These are phyloP conservation scores for Rhinogobius similis DNA, from an alignment of 2,113 vertebrate species.

Conservation along the genomic window DNA sequence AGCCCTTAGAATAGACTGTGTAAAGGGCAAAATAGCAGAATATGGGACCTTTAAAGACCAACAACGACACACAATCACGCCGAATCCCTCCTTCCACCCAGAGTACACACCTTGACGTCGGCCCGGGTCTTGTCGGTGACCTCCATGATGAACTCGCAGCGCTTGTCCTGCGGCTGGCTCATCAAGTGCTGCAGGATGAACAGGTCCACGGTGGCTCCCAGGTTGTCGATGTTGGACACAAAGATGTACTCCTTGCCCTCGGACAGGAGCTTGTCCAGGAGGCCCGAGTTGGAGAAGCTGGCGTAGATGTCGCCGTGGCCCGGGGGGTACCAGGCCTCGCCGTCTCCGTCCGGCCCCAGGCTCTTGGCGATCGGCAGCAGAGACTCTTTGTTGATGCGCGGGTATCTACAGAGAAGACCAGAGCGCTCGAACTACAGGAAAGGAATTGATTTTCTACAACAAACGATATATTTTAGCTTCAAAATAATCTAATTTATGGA, in stretches of 20 bases:
- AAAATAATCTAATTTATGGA: no score
- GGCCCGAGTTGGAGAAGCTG: conserved; percentile 92
- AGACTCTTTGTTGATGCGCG: conserved; percentile 95
- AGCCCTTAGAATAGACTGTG: no score
- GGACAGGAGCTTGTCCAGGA: conserved; percentile 86
- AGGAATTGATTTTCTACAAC: no score
- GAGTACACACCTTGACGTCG: conserved; percentile 90
- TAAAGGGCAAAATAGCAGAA: no score
- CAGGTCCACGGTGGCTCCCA: conserved; percentile 97
- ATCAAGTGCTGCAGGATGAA: conserved; percentile 94
- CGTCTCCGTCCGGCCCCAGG: conserved; percentile 83
- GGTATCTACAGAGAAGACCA: conserved; percentile 79
- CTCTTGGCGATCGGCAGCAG: conserved; percentile 89
- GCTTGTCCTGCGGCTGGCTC: conserved; percentile 87
- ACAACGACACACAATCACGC: no score
- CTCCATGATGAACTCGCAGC: conserved; percentile 98
- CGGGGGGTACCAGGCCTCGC: conserved; percentile 94
- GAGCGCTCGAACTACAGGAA: no score
- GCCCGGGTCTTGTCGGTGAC: conserved; percentile 97
- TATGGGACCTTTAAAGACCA: no score
- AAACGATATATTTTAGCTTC: no score
- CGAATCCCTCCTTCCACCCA: no score
- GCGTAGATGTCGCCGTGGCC: conserved; percentile 95
- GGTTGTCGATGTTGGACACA: conserved; percentile 97
- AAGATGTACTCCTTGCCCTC: conserved; percentile 97